These are phyloP conservation scores for Ptilodon capucinus DNA, from an alignment of 2,888 invertebrate species.

Conservation along the genomic window DNA sequence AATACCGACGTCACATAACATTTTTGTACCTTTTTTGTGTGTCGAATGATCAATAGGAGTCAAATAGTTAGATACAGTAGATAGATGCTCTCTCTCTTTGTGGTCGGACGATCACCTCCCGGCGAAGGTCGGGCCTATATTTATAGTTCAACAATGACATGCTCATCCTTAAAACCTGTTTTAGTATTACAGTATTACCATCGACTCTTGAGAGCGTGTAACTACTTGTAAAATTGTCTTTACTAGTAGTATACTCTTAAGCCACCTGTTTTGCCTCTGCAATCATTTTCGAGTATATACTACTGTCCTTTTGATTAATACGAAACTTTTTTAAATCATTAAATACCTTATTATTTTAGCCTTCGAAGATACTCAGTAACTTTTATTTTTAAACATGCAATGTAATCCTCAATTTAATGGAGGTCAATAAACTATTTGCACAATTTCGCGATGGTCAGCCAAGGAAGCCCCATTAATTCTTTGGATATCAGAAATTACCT, in stretches of 20 bases:
- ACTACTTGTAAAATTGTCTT: too few relatives aligned
- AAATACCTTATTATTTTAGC: too few relatives aligned
- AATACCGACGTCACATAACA: slow-evolving; percentile 1
- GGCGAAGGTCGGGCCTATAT: slow-evolving; percentile 48
- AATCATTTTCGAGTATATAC: too few relatives aligned
- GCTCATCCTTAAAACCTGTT: slow-evolving; percentile 36
- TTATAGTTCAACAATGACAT: slow-evolving; percentile 30
- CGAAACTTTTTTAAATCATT: too few relatives aligned
- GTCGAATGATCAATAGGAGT: slow-evolving; percentile 34
- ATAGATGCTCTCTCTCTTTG: slow-evolving; percentile 28
- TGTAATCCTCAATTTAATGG: too few relatives aligned
- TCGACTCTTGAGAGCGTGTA: too few relatives aligned
- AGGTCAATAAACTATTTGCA: neutral
- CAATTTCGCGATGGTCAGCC: neutral
- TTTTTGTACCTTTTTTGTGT: slow-evolving; percentile 35
- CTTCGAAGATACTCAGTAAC: too few relatives aligned
- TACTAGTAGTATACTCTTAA: too few relatives aligned
- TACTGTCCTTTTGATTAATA: too few relatives aligned
- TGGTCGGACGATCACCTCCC: slow-evolving; percentile 55
- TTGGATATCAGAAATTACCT: slow-evolving; percentile 46
- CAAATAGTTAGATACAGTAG: slow-evolving; percentile 5
- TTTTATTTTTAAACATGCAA: too few relatives aligned
- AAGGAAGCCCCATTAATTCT: slow-evolving; percentile 43
- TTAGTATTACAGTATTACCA: too few relatives aligned
- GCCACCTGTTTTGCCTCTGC: too few relatives aligned